Base-by-base conservation (phyloP, 2,797 vertebrate genomes). In the Gymnoscopelus braueri region DNA sequence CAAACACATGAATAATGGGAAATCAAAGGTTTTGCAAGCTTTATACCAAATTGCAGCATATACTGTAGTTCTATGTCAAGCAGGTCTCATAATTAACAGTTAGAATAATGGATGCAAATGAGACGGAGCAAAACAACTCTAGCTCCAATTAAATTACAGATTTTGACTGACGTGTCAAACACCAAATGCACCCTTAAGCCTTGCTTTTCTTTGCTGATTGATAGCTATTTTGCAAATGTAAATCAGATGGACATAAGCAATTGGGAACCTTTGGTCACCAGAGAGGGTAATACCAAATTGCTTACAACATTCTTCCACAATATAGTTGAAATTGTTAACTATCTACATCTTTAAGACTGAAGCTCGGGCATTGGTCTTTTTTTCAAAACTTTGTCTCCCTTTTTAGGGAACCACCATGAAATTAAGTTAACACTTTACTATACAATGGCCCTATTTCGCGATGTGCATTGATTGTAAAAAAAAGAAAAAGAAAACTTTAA, bases 361-460 rank as follows among this genome's bases (percentile, higher is more conserved):
- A 58, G 69, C 29, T 59, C 3, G 12, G 44, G 63, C 39, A 50
- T 29, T 29, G n/a, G 69, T 74, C 49, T 69, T 79, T 69, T 13
- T 62, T 15, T 72, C 60, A 74, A 54, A 65, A 76, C 77, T 84
- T 68, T 63, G 3, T 53, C 67, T 91, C 85, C 91, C 87, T 88
- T 86, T 87, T 84, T 81, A 78, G 84, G 80, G 78, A 80, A 84
- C 87, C 78, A 65, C 77, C 81, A 88, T 89, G 89, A 90, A 89
- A 90, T 82, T 89, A 44, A 44, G 39, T 44, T 44, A 44, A 44
- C 39, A 44, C 39, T 44, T 44, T 44, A 44, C 39, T 44, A 44
- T 44, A 44, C 39, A 44, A 44, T 44, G 39, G 39, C 39, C 39
- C 39, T 44, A 44, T 44, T 44, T 44, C 39, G 9, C 39, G 3